Evolutionary conservation across 2,888 invertebrate species (phyloP), one percentile per base, ranked within the genome.

Genomic region (Branchipolynoe longqiensis): DNA sequence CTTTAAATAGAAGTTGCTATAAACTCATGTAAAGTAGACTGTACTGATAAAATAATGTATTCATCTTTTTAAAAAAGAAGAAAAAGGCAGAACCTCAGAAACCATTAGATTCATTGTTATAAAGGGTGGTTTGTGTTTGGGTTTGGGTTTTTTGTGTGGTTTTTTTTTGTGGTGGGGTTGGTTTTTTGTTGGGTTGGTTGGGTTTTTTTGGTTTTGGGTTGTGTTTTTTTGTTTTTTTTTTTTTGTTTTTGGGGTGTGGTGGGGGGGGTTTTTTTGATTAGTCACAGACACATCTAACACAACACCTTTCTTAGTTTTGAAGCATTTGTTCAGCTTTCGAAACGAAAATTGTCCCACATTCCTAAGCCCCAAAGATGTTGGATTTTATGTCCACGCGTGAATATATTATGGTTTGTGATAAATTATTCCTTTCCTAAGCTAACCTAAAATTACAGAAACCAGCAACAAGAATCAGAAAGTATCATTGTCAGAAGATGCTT

Each of bases 381-480:
- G n/a, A n/a, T n/a, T n/a, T n/a, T n/a, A n/a, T n/a, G n/a, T n/a
- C n/a, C n/a, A n/a, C n/a, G n/a, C n/a, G n/a, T n/a, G n/a, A n/a
- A 12, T 48, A 48, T 36, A n/a, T 69, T 69, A 4, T 36, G 69
- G 22, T 48, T 48, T 48, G n/a, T 25, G 14, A 25, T 78, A 1
- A 41, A 48, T 33, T 69, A 4, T 33, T 38, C n/a, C 69, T 69
- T 33, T 69, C 69, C 18, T 33, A 36, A 78, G 48, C 48, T 8
- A 78, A 78, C 28, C 41, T 48, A 54, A 40, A 40, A 41, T 78
- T 41, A 54, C 78, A 78, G 78, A 41, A 0, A 48, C 78, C 12
- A 28, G 41, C 25, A 78, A 78, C 78, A 78, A 78, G 22, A 48
- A 48, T 4, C 25, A 48, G 3, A 78, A 78, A 33, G 78, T 78